Conservation (phyloP, 1,140 invertebrate species). For the Plutomurus gul region DNA sequence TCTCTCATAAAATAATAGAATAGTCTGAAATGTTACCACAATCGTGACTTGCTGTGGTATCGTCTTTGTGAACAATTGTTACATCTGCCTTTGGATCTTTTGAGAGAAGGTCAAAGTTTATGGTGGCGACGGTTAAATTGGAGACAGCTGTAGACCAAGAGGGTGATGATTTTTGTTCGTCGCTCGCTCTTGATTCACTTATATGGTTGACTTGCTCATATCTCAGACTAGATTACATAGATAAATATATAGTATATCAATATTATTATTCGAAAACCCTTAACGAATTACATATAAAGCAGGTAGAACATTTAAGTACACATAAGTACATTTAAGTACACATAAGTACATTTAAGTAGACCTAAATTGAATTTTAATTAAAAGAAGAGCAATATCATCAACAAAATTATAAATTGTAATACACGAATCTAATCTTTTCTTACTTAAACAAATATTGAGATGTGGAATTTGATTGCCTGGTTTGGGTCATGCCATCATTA, state of each 20-base stretch:
- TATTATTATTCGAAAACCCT: too few relatives aligned
- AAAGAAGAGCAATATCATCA: not conserved
- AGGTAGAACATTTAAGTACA: too few relatives aligned
- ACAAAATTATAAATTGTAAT: not conserved
- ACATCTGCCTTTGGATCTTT: not conserved
- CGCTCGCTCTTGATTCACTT: not conserved
- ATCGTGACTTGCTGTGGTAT: not conserved
- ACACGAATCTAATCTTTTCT: not conserved
- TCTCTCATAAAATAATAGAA: too few relatives aligned
- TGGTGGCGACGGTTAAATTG: constrained; percentile 19
- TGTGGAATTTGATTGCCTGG: not conserved
- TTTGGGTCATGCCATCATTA: not conserved
- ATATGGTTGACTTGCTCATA: not conserved
- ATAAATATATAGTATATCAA: not conserved
- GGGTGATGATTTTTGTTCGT: not conserved
- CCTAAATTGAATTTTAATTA: not conserved
- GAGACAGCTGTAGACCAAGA: constrained; percentile 12
- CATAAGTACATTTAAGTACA: too few relatives aligned
- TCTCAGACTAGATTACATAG: not conserved
- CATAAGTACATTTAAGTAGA: too few relatives aligned
- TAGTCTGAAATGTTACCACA: not conserved
- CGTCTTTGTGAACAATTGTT: not conserved
- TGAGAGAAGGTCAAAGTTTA: constrained; percentile 31
- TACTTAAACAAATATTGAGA: constrained; percentile 32
- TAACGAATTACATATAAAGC: too few relatives aligned